Base-by-base conservation (phyloP, 2,797 vertebrate genomes). In the Enoplosus armatus region DNA sequence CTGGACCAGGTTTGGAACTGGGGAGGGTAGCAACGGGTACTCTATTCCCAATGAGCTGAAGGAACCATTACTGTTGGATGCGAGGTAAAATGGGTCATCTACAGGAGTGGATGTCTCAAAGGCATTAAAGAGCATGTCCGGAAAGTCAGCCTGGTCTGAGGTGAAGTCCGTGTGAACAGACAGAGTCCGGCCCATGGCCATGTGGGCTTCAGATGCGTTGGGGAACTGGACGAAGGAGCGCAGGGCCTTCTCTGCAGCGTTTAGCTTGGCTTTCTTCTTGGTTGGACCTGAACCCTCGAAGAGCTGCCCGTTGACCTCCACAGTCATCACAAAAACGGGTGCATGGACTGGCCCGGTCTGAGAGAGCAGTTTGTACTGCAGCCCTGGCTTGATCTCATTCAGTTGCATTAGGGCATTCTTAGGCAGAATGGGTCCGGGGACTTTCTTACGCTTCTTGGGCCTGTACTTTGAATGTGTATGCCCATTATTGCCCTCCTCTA, bases 331-430 rank as follows among this genome's bases (percentile, higher is more conserved):
- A 2, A 99, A 99, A 24, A 97, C 92, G 0, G 98, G 98, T 0
- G 98, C 97, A 0, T 99, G 98, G 39, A 99, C 97, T 0, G 98
- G 98, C 9, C 98, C 98, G 0, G 96, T 97, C 92, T 98, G 98
- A 0, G 97, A 97, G 3, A 96, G 95, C 37, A 99, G 96, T 24
- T 92, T 95, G 93, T 98, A 99, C 56, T 98, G 98, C 73, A 99
- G 91, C 20, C 98, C 98, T 0, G 97, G 98, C 74, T 96, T 97
- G 81, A 98, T 96, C 93, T 99, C 98, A 1, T 99, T 98, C 31
- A 99, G 96, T 80, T 98, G 98, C 97, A 98, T 97, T 22, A 99
- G 94, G 0, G 98, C 98, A 0, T 98, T 99, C 92, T 99, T 98
- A 3, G 97, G 97, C 84, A 96, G 91, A 47, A 95, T 91, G 0